phyloP scores from a whole-genome alignment of 2,113 vertebrate genomes.

The Vulpes vulpes region DNA sequence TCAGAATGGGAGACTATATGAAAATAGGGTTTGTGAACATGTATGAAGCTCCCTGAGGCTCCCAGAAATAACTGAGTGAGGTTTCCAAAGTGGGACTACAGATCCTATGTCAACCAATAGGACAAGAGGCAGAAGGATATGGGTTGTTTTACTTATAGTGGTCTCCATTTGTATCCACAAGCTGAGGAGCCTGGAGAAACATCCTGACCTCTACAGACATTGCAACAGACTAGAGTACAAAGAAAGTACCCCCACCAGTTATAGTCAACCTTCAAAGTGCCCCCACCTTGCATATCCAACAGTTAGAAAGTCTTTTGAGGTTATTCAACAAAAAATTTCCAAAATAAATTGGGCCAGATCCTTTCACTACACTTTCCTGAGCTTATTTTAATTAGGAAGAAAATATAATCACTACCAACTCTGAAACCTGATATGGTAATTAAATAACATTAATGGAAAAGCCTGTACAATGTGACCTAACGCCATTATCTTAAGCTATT shows the following conservation, averaged over 20 bases:
- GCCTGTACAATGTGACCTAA: not conserved
- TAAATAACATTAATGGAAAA: slow-evolving; percentile 4
- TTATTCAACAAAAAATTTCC: not conserved
- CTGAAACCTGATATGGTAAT: slow-evolving; percentile 2
- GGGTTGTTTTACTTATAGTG: not conserved
- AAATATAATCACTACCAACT: slow-evolving; percentile 33
- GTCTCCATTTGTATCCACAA: not conserved
- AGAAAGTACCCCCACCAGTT: not conserved
- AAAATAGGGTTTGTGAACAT: not conserved
- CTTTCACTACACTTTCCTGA: not conserved
- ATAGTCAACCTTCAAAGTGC: not conserved
- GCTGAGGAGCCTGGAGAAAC: not conserved
- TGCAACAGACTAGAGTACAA: not conserved
- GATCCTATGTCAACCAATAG: not conserved
- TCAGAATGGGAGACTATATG: not conserved
- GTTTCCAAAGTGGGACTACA: not conserved
- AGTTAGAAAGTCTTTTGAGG: not conserved
- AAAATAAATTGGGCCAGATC: not conserved
- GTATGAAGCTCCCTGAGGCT: not conserved
- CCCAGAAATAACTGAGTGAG: not conserved
- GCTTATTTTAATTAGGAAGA: slow-evolving; percentile 51
- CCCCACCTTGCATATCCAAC: not conserved
- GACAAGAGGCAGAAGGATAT: not conserved
- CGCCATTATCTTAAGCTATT: not conserved
- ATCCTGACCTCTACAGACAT: not conserved